A percentile compares a stretch with the other conserved stretches of the same genome.
Evolutionary conservation across 2,797 vertebrate genomes (phyloP).

Genomic region (Parambassis ranga): DNA sequence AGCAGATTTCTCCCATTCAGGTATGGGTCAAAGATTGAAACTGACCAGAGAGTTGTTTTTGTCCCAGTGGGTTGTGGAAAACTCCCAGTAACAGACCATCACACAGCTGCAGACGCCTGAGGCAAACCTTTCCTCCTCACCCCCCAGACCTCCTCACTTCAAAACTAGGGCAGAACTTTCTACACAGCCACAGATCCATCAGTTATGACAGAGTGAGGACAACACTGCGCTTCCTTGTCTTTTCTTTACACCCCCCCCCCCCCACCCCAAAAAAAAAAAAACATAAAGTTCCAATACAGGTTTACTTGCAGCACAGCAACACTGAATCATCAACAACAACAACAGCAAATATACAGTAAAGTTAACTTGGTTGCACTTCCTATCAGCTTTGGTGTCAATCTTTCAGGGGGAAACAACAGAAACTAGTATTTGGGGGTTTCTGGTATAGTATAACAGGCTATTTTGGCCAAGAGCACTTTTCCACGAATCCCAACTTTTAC

Average conservation of each 20-base stretch:
- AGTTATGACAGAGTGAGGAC: slow-evolving; percentile 74
- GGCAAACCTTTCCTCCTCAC: slow-evolving; percentile 73
- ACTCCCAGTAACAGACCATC: slow-evolving; percentile 72
- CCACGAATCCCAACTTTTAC: too few species aligned
- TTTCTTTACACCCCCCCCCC: neutral
- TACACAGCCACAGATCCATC: slow-evolving; percentile 63
- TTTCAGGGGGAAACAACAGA: too few species aligned
- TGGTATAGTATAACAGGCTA: too few species aligned
- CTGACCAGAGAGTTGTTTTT: slow-evolving; percentile 70
- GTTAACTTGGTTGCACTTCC: too few species aligned
- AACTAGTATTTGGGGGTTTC: too few species aligned
- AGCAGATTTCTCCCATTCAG: slow-evolving; percentile 52
- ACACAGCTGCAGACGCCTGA: slow-evolving; percentile 71
- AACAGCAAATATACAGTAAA: too few species aligned
- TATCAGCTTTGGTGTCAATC: too few species aligned
- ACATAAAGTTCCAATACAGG: neutral
- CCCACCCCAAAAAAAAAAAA: neutral
- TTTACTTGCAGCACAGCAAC: neutral
- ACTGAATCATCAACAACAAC: neutral
- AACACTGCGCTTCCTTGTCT: slow-evolving; percentile 29
- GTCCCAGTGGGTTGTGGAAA: slow-evolving; percentile 53
- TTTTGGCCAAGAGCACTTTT: too few species aligned
- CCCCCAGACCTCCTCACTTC: slow-evolving; percentile 63
- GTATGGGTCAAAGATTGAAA: slow-evolving; percentile 56
- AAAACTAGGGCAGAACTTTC: slow-evolving; percentile 75